Evolutionary conservation across 2,797 vertebrate genomes (phyloP).

Genomic region (Takifugu rubripes): DNA sequence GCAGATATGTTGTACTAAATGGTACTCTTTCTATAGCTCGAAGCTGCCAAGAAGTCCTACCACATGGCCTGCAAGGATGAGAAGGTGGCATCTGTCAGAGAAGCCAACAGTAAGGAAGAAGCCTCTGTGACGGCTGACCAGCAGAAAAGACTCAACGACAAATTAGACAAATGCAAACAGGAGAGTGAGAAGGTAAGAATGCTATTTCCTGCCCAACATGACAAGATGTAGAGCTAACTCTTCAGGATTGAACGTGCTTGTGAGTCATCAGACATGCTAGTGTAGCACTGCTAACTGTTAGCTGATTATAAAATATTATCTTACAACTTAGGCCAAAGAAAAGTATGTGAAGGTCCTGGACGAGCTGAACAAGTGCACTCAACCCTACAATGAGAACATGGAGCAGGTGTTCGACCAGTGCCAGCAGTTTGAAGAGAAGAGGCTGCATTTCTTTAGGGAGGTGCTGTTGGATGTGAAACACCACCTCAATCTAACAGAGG

Average conservation of each 20-base stretch:
- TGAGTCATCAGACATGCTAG: slow-evolving; percentile 18
- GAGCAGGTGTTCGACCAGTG: slow-evolving; percentile 92
- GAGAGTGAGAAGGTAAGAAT: slow-evolving; percentile 88
- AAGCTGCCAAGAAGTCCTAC: slow-evolving; percentile 91
- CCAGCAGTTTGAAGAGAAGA: slow-evolving; percentile 96
- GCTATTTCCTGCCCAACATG: neutral
- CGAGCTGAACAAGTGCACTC: slow-evolving; percentile 87
- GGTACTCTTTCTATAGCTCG: slow-evolving; percentile 73
- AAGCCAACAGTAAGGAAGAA: slow-evolving; percentile 87
- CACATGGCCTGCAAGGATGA: slow-evolving; percentile 97
- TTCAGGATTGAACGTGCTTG: neutral
- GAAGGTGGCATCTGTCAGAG: slow-evolving; percentile 85
- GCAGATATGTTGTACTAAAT: neutral
- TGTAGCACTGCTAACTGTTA: slow-evolving; percentile 20
- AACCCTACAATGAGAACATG: slow-evolving; percentile 94
- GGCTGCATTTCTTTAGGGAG: slow-evolving; percentile 90
- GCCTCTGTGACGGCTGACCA: slow-evolving; percentile 85
- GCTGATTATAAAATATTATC: slow-evolving; percentile 1
- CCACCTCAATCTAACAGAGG: slow-evolving; percentile 92
- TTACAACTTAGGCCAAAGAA: slow-evolving; percentile 82
- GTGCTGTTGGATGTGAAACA: slow-evolving; percentile 92
- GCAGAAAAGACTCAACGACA: slow-evolving; percentile 94
- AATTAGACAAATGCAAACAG: slow-evolving; percentile 94
- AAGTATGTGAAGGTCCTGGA: slow-evolving; percentile 94
- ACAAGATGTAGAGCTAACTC: neutral